A percentile compares a stretch with the other conserved stretches of the same genome.
Evolutionary conservation across 2,888 invertebrate genomes (phyloP).

Genomic region (Spatulosminthurus flaviceps): DNA sequence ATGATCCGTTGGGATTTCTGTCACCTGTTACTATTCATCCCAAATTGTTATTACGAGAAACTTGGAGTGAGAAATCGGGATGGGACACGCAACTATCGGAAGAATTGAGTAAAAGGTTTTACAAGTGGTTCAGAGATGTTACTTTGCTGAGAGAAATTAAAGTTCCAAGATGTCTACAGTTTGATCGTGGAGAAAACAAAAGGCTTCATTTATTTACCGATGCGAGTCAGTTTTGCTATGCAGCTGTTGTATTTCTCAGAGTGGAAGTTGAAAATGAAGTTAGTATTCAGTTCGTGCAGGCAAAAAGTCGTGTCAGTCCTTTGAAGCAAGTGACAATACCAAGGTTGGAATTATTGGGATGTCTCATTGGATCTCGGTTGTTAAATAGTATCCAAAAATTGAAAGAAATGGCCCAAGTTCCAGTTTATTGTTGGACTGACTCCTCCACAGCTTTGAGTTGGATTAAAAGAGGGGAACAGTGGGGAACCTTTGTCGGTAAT

Average conservation of each 20-base stretch:
- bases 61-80: neutral
- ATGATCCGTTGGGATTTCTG: slow-evolving; percentile 23
- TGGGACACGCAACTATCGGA: neutral
- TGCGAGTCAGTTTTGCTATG: slow-evolving; percentile 63
- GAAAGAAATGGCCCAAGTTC: slow-evolving; percentile 1
- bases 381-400: neutral
- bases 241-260: slow-evolving; percentile 62
- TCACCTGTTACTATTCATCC: neutral
- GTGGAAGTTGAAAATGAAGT: too few relatives aligned
- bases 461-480: slow-evolving; percentile 52
- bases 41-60: neutral
- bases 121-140: slow-evolving; percentile 50
- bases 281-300: too few relatives aligned
- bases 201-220: slow-evolving; percentile 64
- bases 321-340: too few relatives aligned
- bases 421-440: slow-evolving; percentile 50
- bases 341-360: slow-evolving; percentile 47
- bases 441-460: slow-evolving; percentile 53
- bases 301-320: too few relatives aligned
- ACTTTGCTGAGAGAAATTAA: slow-evolving; percentile 24
- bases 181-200: neutral
- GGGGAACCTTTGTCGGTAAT: slow-evolving; percentile 59
- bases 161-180: slow-evolving; percentile 46
- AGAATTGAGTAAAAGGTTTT: slow-evolving; percentile 30
- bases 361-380: slow-evolving; percentile 42